Percentiles rank a stretch among this genome's conserved stretches.
Evolutionary conservation across 1,140 invertebrate genomes (phyloP).

Genomic region (Nasonia longicornis): DNA sequence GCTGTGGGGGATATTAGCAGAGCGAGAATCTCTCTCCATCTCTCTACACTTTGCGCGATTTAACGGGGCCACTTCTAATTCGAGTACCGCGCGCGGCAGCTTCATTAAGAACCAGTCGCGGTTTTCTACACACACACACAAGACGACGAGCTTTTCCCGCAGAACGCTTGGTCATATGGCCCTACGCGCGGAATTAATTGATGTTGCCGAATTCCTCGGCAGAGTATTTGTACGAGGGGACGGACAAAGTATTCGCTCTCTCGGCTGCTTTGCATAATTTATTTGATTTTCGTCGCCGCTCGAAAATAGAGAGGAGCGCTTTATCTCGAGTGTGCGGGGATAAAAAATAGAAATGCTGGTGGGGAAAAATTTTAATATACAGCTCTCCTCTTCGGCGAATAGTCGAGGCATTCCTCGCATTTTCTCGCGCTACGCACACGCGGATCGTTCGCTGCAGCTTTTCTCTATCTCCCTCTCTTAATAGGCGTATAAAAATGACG

Average conservation of each 20-base stretch:
- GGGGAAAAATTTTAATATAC: constrained; percentile 4
- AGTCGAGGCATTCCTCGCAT: constrained; percentile 34
- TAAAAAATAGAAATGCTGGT: not conserved
- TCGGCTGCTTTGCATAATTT: too few species aligned
- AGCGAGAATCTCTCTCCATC: constrained; percentile 8
- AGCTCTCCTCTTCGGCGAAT: not conserved
- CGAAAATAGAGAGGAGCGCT: not conserved
- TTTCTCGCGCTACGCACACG: constrained; percentile 11
- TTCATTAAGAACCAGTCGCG: not conserved
- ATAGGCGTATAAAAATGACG: constrained; percentile 42
- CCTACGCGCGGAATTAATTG: too few species aligned
- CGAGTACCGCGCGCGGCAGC: not conserved
- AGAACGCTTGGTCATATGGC: not conserved
- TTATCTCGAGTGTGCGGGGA: too few species aligned
- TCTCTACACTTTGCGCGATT: not conserved
- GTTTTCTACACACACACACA: not conserved
- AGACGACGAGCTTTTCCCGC: not conserved
- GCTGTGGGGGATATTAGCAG: not conserved
- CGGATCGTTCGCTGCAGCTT: not conserved
- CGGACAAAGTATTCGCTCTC: too few species aligned
- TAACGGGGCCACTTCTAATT: constrained; percentile 47
- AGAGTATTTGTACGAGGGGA: too few species aligned
- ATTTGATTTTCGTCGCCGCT: not conserved
- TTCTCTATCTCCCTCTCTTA: constrained; percentile 4
- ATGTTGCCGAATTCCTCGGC: not conserved